Percentiles rank a stretch among this genome's conserved stretches.
Conservation (phyloP, 2,797 vertebrate species). For the Lithobates sylvaticus region DNA sequence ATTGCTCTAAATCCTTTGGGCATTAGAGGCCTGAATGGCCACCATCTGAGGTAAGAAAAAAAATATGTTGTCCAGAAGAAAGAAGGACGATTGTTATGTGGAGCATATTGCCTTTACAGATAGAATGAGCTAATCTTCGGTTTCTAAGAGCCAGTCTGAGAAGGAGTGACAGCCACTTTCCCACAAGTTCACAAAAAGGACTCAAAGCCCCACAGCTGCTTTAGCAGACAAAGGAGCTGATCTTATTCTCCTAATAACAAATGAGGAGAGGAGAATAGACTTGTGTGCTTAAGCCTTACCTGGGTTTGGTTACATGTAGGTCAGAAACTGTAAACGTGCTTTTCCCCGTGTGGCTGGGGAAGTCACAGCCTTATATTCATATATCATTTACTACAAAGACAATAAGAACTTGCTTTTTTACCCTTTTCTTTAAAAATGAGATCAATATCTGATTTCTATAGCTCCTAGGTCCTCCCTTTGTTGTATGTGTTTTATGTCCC, state of each 20-base stretch:
- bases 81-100: conserved; percentile 43
- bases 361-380: conserved; percentile 17
- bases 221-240: conserved; percentile 67
- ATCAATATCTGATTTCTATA: neutral
- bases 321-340: conserved; percentile 47
- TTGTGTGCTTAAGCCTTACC: conserved; percentile 66
- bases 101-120: conserved; percentile 51
- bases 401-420: neutral
- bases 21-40: conserved; percentile 23
- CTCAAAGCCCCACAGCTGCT: conserved; percentile 78
- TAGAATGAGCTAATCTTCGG: conserved; percentile 58
- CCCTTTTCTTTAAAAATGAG: neutral
- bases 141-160: conserved; percentile 74
- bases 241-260: conserved; percentile 73
- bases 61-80: conserved; percentile 48
- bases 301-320: conserved; percentile 63
- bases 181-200: conserved; percentile 81
- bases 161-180: conserved; percentile 76
- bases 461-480: neutral
- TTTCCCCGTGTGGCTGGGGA: neutral
- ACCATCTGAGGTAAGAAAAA: conserved; percentile 40
- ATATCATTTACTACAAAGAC: conserved; percentile 27
- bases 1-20: neutral
- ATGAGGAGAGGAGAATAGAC: conserved; percentile 38
- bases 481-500: neutral